These are phyloP conservation scores for Ctenopoma multispine DNA, from an alignment of 2,797 vertebrate genomes.

Conservation along the genomic window DNA sequence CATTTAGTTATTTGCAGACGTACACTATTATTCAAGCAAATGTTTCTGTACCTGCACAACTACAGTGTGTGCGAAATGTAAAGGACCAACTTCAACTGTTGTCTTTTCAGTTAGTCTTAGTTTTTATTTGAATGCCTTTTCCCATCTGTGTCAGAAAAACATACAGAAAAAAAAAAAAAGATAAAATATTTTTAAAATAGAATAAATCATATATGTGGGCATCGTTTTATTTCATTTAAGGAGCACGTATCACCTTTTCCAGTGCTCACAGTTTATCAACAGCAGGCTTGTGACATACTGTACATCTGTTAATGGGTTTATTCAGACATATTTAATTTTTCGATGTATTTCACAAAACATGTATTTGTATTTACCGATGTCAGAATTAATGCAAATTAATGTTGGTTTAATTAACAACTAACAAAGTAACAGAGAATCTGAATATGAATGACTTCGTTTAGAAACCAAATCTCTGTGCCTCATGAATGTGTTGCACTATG, in stretches of 20 bases:
- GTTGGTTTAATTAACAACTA: slow-evolving; percentile 24
- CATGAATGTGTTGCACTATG: slow-evolving; percentile 59
- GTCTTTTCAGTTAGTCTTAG: slow-evolving; percentile 33
- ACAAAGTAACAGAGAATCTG: slow-evolving; percentile 9
- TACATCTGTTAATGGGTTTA: slow-evolving; percentile 24
- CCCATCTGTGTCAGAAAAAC: slow-evolving; percentile 23
- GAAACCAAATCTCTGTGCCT: slow-evolving; percentile 58
- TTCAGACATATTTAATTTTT: slow-evolving; percentile 14
- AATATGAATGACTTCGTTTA: slow-evolving; percentile 11
- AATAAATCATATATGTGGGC: slow-evolving; percentile 25
- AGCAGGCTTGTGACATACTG: slow-evolving; percentile 8
- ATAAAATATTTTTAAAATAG: not conserved
- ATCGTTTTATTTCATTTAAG: slow-evolving; percentile 54
- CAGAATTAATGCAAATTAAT: slow-evolving; percentile 4
- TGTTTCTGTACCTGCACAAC: slow-evolving; percentile 24
- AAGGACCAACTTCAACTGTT: slow-evolving; percentile 47
- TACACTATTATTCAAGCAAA: slow-evolving; percentile 23
- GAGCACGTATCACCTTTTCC: slow-evolving; percentile 9
- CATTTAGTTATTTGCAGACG: slow-evolving; percentile 20
- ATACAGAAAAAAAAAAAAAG: slow-evolving; percentile 6
- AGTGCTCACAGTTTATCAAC: slow-evolving; percentile 28
- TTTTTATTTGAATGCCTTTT: slow-evolving; percentile 49
- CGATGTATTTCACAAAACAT: no score
- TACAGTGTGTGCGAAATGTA: slow-evolving; percentile 47
- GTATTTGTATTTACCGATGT: slow-evolving; percentile 20